Conservation (phyloP, 2,797 vertebrate species). For the Pitangus sulphuratus region DNA sequence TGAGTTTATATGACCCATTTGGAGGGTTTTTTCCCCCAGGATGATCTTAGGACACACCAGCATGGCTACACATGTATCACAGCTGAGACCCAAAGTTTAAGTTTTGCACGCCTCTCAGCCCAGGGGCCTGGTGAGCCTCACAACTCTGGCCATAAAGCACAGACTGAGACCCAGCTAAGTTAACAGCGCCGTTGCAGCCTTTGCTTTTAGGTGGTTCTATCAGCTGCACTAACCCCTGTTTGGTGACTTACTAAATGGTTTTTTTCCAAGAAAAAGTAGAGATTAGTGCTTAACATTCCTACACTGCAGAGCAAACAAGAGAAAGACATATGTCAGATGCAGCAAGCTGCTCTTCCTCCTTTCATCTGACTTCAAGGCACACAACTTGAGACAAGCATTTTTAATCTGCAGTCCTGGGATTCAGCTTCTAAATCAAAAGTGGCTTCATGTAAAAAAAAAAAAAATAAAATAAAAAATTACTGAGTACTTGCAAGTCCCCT, state of each 20-base stretch:
- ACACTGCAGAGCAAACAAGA: background rate
- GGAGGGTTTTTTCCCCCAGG: background rate
- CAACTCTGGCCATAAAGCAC: fast-evolving
- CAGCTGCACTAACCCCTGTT: background rate
- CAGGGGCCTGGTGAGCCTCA: background rate
- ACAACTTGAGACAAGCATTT: background rate
- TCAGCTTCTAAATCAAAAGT: background rate
- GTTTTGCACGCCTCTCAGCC: background rate
- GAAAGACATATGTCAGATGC: background rate
- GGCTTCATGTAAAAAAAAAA: background rate
- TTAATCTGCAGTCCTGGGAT: background rate
- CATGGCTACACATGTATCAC: fast-evolving
- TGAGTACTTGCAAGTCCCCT: background rate
- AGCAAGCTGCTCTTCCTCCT: background rate
- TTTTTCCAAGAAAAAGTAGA: background rate
- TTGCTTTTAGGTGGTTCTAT: background rate
- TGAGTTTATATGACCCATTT: background rate
- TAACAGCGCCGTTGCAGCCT: background rate
- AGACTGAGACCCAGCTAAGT: background rate
- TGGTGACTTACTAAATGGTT: background rate
- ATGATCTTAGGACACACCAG: background rate
- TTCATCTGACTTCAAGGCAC: background rate
- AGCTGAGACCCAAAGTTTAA: background rate
- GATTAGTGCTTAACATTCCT: background rate
- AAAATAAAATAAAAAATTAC: background rate